These are phyloP conservation scores for Isaurus tuberculatus DNA, from an alignment of 92 coral and sea anemone genomes.

Conservation along the genomic window DNA sequence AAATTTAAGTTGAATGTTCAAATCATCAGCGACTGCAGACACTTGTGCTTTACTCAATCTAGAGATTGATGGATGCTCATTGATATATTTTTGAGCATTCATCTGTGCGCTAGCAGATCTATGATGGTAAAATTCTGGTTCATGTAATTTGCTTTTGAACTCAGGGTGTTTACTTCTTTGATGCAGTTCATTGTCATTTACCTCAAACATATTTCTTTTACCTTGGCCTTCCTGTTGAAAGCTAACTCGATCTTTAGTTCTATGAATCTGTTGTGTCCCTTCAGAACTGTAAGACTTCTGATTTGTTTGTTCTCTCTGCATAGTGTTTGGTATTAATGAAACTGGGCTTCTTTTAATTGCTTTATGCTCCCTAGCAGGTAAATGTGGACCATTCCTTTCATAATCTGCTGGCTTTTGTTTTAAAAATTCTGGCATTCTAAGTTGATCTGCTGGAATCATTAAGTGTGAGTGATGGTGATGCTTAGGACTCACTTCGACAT, in stretches of 20 bases:
- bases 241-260: not conserved
- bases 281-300: not conserved
- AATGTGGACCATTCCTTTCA: not conserved
- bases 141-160: not conserved
- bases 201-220: slow-evolving; percentile 18
- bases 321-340: slow-evolving; percentile 39
- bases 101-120: not conserved
- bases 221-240: slow-evolving; percentile 1
- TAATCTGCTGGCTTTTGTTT: not conserved
- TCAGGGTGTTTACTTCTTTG: not conserved
- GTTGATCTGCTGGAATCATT: slow-evolving; percentile 76
- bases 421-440: slow-evolving; percentile 82
- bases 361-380: not conserved
- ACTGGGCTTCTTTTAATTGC: not conserved
- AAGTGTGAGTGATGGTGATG: slow-evolving; percentile 55
- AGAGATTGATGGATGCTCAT: not conserved
- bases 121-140: not conserved
- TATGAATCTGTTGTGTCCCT: not conserved
- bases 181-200: slow-evolving; percentile 4
- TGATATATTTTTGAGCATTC: not conserved
- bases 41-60: slow-evolving; percentile 23
- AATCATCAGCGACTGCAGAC: slow-evolving; percentile 35
- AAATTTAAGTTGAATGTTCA: slow-evolving; percentile 11
- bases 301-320: not conserved
- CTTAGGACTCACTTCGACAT: slow-evolving; percentile 52